Evolutionary conservation across 2,888 invertebrate genomes (phyloP).

Genomic region (Pheosia tremula): DNA sequence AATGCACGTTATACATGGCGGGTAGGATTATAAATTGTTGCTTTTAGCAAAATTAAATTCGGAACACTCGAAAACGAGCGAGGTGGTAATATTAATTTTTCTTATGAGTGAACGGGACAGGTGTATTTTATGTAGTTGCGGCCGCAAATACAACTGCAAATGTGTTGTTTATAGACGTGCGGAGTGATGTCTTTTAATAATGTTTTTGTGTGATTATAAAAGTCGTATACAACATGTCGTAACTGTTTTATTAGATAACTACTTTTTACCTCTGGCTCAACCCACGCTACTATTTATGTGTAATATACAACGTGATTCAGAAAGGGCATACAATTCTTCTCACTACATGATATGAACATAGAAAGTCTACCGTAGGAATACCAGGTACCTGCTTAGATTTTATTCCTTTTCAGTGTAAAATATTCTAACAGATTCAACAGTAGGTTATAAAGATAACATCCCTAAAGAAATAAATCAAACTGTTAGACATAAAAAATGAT

Average conservation of each 20-base stretch:
- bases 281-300: too few species aligned
- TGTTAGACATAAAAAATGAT: too few species aligned
- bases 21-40: conserved; percentile 55
- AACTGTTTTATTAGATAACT: conserved; percentile 14
- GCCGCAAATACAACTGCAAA: conserved; percentile 50
- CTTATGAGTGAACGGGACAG: conserved; percentile 23
- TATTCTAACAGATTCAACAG: too few species aligned
- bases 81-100: conserved; percentile 19
- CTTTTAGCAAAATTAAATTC: conserved; percentile 59
- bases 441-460: too few species aligned
- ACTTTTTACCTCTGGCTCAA: too few species aligned
- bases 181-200: conserved; percentile 61
- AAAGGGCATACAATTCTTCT: too few species aligned
- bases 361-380: too few species aligned
- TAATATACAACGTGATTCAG: too few species aligned
- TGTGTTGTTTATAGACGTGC: conserved; percentile 66
- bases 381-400: too few species aligned
- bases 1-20: conserved; percentile 34
- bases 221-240: conserved; percentile 20
- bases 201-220: conserved; percentile 35
- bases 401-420: too few species aligned
- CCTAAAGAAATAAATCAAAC: too few species aligned
- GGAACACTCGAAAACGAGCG: conserved; percentile 36
- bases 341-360: too few species aligned
- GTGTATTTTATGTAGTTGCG: conserved; percentile 21